phyloP scores from a whole-genome alignment of 1,140 invertebrate genomes.

The Phymorhynchus buccinoides region DNA sequence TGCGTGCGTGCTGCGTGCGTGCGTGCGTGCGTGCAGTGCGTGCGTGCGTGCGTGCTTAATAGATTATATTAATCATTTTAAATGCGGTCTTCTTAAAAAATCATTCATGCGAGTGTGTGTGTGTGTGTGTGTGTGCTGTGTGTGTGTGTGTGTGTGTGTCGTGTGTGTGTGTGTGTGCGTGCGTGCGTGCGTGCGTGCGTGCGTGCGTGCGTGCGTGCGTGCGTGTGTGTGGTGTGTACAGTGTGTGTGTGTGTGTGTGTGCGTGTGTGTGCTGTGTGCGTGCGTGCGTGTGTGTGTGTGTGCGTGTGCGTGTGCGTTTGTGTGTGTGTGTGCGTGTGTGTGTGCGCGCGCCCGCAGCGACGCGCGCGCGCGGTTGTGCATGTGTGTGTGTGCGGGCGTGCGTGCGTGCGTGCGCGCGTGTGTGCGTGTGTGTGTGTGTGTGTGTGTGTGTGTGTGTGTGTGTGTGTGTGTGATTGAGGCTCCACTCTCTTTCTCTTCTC shows the following conservation, averaged over 20 bases:
- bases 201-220: no score
- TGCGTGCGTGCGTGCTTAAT: slow-evolving; percentile 22
- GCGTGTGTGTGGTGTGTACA: no score
- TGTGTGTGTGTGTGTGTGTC: slow-evolving; percentile 28
- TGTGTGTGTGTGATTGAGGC: no score
- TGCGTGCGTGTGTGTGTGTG: not conserved
- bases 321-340: slow-evolving; percentile 29
- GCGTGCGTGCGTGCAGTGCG: not conserved
- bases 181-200: not conserved
- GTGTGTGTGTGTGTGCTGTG: not conserved
- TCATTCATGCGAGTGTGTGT: no score
- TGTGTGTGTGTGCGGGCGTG: slow-evolving; percentile 29
- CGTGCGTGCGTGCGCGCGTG: slow-evolving; percentile 21
- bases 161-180: not conserved
- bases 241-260: slow-evolving; percentile 19
- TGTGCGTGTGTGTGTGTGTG: slow-evolving; percentile 17
- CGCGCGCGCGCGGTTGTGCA: not conserved
- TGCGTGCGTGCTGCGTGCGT: not conserved
- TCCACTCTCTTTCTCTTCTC: no score
- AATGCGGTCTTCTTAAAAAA: no score
- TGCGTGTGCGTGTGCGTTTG: slow-evolving; percentile 10
- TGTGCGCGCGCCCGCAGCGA: not conserved
- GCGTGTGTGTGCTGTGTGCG: slow-evolving; percentile 5
- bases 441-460: not conserved
- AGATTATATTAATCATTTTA: no score